phyloP scores from a whole-genome alignment of 92 coral and sea anemone species.

The Paragorgia papillata region DNA sequence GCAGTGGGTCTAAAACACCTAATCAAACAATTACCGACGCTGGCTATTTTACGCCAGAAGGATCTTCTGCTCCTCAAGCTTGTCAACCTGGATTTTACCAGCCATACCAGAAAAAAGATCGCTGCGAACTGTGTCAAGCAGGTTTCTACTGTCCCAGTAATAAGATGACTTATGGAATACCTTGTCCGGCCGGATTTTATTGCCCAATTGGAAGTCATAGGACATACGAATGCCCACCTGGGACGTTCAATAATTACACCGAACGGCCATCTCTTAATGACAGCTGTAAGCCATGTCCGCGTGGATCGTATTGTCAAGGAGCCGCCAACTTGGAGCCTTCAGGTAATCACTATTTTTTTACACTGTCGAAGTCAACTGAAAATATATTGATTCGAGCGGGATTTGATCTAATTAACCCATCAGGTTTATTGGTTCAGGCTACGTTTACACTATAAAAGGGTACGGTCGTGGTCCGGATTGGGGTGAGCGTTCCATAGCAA shows the following conservation, averaged over 20 bases:
- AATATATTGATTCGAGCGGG: too few species aligned
- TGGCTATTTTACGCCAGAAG: constrained; percentile 82
- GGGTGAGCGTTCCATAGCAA: too few species aligned
- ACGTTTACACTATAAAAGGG: too few species aligned
- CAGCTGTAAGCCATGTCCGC: constrained; percentile 78
- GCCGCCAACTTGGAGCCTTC: constrained; percentile 82
- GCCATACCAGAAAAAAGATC: constrained; percentile 76
- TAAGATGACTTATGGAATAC: constrained; percentile 67
- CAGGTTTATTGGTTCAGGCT: too few species aligned
- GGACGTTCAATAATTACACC: constrained; percentile 87
- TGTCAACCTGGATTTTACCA: constrained; percentile 90
- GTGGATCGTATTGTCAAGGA: constrained; percentile 88
- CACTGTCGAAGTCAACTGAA: too few species aligned
- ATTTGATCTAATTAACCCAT: too few species aligned
- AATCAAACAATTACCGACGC: constrained; percentile 77
- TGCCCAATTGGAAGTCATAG: constrained; percentile 95
- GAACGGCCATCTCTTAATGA: constrained; percentile 68
- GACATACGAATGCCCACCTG: constrained; percentile 84
- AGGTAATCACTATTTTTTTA: constrained; percentile 68
- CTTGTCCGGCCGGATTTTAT: constrained; percentile 79
- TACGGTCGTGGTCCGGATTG: too few species aligned
- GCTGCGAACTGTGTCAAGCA: constrained; percentile 75
- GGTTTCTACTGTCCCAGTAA: constrained; percentile 87
- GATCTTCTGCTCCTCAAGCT: constrained; percentile 88
- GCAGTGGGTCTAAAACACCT: constrained; percentile 76